Evolutionary conservation across 2,888 invertebrate genomes (phyloP), one percentile per base, ranked within the genome.

Genomic region (Eurytoma adleriae): DNA sequence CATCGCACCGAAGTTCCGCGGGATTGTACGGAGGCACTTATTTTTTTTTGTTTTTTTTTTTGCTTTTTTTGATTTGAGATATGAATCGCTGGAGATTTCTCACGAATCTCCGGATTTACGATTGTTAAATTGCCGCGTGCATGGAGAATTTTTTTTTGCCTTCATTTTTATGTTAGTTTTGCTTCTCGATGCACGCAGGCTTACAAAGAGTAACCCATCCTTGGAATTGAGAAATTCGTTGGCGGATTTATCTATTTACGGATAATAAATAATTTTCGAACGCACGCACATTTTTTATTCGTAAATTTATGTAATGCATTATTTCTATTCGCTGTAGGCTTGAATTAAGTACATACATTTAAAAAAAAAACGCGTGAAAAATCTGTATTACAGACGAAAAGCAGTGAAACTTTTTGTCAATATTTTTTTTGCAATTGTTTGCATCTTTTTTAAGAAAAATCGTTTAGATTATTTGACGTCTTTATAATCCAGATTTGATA

Each of bases 191-290:
- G 56, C 14, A 27, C 27, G 27, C 10, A n/a, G 24, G n/a, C 50
- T 52, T 16, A 1, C 18, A 56, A 18, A 57, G 59, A 16, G 24
- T 59, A 57, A 62, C 57, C 57, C 20, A 14, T 30, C 64, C 30
- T n/a, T 50, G 66, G 57, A 66, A 72, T 66, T 72, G 52, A 72
- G 61, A 54, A 61, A 78, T 68, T 78, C 57, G 18, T 70, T 68
- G 72, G 67, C 20, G 48, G 13, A 30, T 68, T 24, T 30, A 54
- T 1, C 24, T 24, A 10, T 40, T 40, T 40, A 40, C 54, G 61
- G 52, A 61, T 14, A 73, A 72, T 72, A 78, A 78, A 78, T 72
- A 71, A 50, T 71, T 75, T 67, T 57, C 57, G 24, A 27, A 74
- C 3, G 20, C n/a, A 54, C 56, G 30, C 56, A 56, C 16, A n/a